phyloP scores from a whole-genome alignment of 2,113 vertebrate species.

The Hirundichthys speculiger region DNA sequence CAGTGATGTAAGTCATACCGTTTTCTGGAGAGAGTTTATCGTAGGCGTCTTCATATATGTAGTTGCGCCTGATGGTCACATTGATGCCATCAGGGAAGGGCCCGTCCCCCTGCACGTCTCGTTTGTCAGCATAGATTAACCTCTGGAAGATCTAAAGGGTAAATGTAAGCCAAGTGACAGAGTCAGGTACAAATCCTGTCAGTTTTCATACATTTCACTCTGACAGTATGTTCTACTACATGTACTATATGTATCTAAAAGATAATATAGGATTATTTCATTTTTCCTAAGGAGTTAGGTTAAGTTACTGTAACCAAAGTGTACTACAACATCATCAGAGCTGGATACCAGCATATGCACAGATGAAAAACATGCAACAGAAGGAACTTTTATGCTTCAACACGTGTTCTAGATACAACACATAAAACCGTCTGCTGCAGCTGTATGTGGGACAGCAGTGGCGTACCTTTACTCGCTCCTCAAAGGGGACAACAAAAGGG shows the following conservation, averaged over 20 bases:
- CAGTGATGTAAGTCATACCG: conserved; percentile 72
- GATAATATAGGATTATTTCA: no score
- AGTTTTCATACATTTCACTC: no score
- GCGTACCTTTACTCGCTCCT: conserved; percentile 98
- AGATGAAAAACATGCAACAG: not conserved
- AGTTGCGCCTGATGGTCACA: conserved; percentile 96
- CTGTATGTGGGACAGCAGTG: not conserved
- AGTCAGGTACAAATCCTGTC: conserved; percentile 37
- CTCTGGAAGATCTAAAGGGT: conserved; percentile 93
- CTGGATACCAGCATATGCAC: not conserved
- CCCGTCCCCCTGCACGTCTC: conserved; percentile 95
- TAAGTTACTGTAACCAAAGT: no score
- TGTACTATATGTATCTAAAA: no score
- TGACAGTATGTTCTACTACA: no score
- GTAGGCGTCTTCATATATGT: conserved; percentile 99
- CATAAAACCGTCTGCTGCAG: not conserved
- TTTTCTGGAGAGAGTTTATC: conserved; percentile 99
- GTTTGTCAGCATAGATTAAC: conserved; percentile 96
- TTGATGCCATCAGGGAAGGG: conserved; percentile 96
- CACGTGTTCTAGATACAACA: not conserved
- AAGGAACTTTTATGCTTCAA: not conserved
- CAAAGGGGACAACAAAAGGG: conserved; percentile 97
- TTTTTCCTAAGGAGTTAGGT: no score
- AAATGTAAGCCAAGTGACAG: conserved; percentile 23
- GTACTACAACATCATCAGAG: not conserved